Conservation (phyloP, 2,888 invertebrate genomes). For the Cryptophagus acutangulus region DNA sequence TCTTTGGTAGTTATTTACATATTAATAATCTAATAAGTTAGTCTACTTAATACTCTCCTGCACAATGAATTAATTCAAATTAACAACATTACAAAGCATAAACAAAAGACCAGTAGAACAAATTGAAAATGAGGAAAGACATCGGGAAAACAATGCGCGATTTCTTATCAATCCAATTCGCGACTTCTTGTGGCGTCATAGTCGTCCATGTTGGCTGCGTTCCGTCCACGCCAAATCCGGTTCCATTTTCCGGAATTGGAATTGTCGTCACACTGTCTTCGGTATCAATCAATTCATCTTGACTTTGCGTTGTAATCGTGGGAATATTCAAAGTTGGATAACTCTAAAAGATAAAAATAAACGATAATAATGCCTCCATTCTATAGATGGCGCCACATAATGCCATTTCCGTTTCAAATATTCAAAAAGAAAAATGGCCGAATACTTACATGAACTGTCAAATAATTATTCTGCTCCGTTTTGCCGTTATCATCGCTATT, state of each 20-base stretch:
- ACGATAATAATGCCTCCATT: background rate
- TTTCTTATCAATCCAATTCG: slow-evolving; percentile 80
- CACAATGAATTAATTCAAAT: too few relatives aligned
- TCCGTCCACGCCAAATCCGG: slow-evolving; percentile 21
- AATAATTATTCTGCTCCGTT: slow-evolving; percentile 62
- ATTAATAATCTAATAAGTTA: too few relatives aligned
- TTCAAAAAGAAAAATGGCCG: background rate
- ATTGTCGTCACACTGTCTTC: slow-evolving; percentile 33
- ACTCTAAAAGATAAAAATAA: slow-evolving; percentile 25
- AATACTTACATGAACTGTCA: slow-evolving; percentile 66
- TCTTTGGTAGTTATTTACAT: too few relatives aligned
- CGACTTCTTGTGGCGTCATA: slow-evolving; percentile 83
- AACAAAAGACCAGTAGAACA: slow-evolving; percentile 46
- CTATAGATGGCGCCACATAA: too few relatives aligned
- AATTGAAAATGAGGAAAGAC: slow-evolving; percentile 73
- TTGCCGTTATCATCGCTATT: slow-evolving; percentile 54
- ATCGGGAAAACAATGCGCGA: slow-evolving; percentile 74
- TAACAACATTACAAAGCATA: slow-evolving; percentile 39
- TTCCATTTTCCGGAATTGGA: slow-evolving; percentile 29
- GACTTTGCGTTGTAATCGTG: slow-evolving; percentile 63
- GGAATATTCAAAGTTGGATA: slow-evolving; percentile 61
- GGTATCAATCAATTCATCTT: slow-evolving; percentile 54
- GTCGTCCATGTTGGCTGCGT: slow-evolving; percentile 62
- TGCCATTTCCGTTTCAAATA: too few relatives aligned
- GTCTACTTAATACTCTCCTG: too few relatives aligned